Evolutionary conservation across 2,888 invertebrate species (phyloP).

Genomic region (Andrena minutula): DNA sequence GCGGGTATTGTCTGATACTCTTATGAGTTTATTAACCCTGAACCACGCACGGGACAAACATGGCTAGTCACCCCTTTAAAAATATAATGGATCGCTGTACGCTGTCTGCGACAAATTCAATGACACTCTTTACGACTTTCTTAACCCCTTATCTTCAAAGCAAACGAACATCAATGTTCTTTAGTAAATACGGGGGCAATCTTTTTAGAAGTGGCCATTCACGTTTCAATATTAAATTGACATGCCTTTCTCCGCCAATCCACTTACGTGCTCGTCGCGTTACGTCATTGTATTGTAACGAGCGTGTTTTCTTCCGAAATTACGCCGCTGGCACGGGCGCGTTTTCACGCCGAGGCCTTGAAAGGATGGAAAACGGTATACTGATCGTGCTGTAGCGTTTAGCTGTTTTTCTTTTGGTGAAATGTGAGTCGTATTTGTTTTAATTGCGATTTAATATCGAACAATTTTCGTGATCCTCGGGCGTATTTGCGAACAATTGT

Average conservation of each 20-base stretch:
- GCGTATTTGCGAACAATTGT: background rate
- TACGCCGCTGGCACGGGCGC: no score
- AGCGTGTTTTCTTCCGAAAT: no score
- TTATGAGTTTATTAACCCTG: constrained; percentile 60
- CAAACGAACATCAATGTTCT: background rate
- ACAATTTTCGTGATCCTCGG: background rate
- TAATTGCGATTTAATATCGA: background rate
- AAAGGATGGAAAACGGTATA: no score
- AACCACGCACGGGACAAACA: constrained; percentile 25
- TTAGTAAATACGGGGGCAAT: background rate
- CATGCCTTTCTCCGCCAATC: no score
- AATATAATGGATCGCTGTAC: constrained; percentile 6
- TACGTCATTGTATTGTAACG: no score
- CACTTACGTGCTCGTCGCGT: no score
- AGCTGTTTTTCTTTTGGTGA: no score
- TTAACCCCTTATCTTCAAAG: no score
- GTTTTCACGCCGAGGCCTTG: no score
- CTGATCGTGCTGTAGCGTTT: no score
- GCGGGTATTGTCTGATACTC: background rate
- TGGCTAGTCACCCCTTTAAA: constrained; percentile 20
- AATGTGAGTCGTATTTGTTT: background rate
- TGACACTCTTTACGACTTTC: background rate
- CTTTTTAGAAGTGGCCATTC: no score
- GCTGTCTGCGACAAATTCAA: constrained; percentile 29
- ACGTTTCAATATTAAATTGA: no score